phyloP scores from a whole-genome alignment of 2,888 invertebrate species.

The Mechanitis messenoides region DNA sequence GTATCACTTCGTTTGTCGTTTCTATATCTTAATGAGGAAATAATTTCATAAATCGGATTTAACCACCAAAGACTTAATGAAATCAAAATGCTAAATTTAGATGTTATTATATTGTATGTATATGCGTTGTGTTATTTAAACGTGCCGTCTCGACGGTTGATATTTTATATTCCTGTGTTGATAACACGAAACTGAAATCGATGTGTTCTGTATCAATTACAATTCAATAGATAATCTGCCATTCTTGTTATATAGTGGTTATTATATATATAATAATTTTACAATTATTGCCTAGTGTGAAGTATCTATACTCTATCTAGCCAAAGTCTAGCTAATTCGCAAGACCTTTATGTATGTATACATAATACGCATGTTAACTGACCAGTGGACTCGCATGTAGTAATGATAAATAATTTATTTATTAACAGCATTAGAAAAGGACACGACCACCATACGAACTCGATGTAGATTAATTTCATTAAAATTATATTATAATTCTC shows the following conservation, averaged over 20 bases:
- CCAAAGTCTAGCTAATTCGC: conserved; percentile 39
- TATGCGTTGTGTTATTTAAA: conserved; percentile 16
- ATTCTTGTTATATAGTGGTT: conserved; percentile 49
- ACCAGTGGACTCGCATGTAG: conserved; percentile 27
- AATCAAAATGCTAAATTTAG: conserved; percentile 31
- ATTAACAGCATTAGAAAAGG: background rate
- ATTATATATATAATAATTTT: conserved; percentile 28
- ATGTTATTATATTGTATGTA: conserved; percentile 23
- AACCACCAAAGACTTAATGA: conserved; percentile 51
- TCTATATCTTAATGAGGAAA: conserved; percentile 28
- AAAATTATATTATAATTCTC: conserved; percentile 16
- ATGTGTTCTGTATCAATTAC: conserved; percentile 63
- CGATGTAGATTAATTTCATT: background rate
- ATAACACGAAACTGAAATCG: conserved; percentile 39
- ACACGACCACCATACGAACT: background rate
- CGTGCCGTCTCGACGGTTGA: conserved; percentile 9
- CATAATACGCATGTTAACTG: conserved; percentile 13
- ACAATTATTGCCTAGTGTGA: conserved; percentile 36
- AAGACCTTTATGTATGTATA: conserved; percentile 31
- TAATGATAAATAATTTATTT: conserved; percentile 12
- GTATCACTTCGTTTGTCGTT: conserved; percentile 24
- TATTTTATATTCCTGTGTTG: no score
- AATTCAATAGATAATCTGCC: conserved; percentile 62
- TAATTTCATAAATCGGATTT: conserved; percentile 39
- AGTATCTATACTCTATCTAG: conserved; percentile 36